Evolutionary conservation across 2,888 invertebrate species (phyloP), one percentile per base, ranked within the genome.

Genomic region (Heliothis peltigera): DNA sequence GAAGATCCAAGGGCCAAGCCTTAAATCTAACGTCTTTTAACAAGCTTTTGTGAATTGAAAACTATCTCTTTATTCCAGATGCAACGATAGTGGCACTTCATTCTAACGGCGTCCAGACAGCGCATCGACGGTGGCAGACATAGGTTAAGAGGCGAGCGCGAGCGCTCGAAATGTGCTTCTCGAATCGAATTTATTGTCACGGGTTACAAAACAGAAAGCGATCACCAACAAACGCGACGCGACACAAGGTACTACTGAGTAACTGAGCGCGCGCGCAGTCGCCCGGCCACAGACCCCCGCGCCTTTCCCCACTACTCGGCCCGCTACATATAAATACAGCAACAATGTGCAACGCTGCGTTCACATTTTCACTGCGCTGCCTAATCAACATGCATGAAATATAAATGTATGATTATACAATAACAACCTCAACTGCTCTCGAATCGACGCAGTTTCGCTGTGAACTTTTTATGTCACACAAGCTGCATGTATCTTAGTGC

Each of bases 61-160:
- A 98, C 97, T 94, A 98, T 98, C 95, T 98, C 98, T 95, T 97
- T 97, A 95, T 98, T 98, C 98, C 98, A 98, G 95, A 97, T 97
- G 96, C 97, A 98, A 94, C 96, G 97, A 96, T 98, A 98, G 95
- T 96, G 96, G 96, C 97, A 97, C 95, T 95, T 95, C 95, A 95
- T 95, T 94, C 95, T 95, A 95, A 93, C 92, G 91, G 92, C 84
- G 92, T 93, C 94, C 93, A 90, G 87, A 83, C 86, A 87, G 86
- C 84, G 89, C 91, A 92, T 91, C 80, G 88, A 90, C 86, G 90
- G 91, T 88, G 92, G 92, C 91, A 90, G 95, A 92, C 95, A 95
- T 95, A 94, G 77, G 92, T 89, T 90, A 89, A 85, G 84, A 86
- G 82, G 86, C 86, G 94, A 92, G 93, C 92, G 94, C 92, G 89